Percentiles rank a stretch among this genome's conserved stretches.
Conservation (phyloP, 1,140 invertebrate genomes). For the Limonius californicus region DNA sequence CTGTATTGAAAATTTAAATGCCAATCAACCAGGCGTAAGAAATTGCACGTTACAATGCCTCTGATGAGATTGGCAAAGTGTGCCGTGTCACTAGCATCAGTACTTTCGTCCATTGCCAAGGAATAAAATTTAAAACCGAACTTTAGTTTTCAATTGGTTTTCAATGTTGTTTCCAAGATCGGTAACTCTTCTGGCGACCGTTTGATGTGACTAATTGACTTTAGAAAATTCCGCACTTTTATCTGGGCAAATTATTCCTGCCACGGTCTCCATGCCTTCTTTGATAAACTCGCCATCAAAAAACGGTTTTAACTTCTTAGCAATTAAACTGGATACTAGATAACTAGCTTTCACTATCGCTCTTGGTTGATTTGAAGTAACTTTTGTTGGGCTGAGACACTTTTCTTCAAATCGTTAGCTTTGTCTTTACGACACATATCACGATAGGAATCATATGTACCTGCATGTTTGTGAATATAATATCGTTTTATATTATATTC, state of each 20-base stretch:
- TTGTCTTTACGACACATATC: no score
- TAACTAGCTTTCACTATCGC: no score
- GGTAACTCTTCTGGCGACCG: constrained; percentile 34
- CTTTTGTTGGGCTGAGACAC: background rate
- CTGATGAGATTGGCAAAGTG: constrained; percentile 34
- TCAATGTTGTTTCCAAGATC: constrained; percentile 32
- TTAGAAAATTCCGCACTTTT: constrained; percentile 26
- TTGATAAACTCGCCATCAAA: constrained; percentile 39
- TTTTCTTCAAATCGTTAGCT: background rate
- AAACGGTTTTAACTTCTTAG: constrained; percentile 37
- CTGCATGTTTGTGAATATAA: no score
- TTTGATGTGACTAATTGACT: constrained; percentile 34
- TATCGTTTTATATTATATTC: no score
- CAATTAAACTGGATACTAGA: constrained; percentile 31
- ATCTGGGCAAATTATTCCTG: constrained; percentile 36
- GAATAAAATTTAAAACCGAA: constrained; percentile 37
- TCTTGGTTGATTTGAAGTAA: constrained; percentile 3
- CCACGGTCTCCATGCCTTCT: constrained; percentile 34
- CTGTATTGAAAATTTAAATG: no score
- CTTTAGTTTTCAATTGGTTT: constrained; percentile 28
- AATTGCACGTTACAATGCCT: no score
- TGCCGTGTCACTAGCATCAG: constrained; percentile 35
- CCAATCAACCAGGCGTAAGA: no score
- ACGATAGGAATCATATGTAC: no score
- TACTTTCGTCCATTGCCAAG: constrained; percentile 40